Evolutionary conservation across 2,888 invertebrate genomes (phyloP).

Genomic region (Drosophila kambysellisi): DNA sequence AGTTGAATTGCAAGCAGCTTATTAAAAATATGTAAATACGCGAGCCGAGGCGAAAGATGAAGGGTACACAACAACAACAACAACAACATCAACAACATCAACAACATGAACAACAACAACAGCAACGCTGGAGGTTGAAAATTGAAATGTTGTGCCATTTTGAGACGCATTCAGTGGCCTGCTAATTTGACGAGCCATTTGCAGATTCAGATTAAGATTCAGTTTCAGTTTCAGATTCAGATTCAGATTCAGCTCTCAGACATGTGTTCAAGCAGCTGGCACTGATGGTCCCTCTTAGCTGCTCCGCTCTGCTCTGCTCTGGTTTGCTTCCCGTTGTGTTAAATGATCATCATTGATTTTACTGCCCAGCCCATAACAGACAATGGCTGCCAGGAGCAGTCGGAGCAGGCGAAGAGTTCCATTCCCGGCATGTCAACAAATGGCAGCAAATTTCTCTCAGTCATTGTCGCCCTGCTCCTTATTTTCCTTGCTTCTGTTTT

Average conservation of each 20-base stretch:
- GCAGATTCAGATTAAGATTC: slow-evolving; percentile 9
- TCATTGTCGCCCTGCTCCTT: slow-evolving; percentile 21
- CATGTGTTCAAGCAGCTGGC: slow-evolving; percentile 37
- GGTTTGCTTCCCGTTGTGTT: slow-evolving; percentile 35
- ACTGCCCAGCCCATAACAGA: slow-evolving; percentile 56
- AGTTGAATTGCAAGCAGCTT: slow-evolving; percentile 64
- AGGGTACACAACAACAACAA: slow-evolving; percentile 17
- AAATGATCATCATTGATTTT: slow-evolving; percentile 76
- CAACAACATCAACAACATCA: background rate
- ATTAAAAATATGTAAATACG: slow-evolving; percentile 69
- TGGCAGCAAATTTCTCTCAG: slow-evolving; percentile 64
- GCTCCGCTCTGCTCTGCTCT: background rate
- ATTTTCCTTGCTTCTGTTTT: background rate
- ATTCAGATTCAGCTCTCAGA: slow-evolving; percentile 1
- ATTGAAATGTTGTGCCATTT: slow-evolving; percentile 40
- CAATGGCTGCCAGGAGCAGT: slow-evolving; percentile 24
- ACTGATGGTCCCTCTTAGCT: slow-evolving; percentile 33
- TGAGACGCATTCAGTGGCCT: slow-evolving; percentile 34
- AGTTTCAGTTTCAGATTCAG: background rate
- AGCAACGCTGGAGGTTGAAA: slow-evolving; percentile 19
- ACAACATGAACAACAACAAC: background rate
- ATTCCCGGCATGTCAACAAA: slow-evolving; percentile 69
- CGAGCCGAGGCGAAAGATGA: background rate
- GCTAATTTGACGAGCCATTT: slow-evolving; percentile 40
- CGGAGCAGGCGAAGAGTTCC: slow-evolving; percentile 2